Evolutionary conservation across 1,140 invertebrate genomes (phyloP).

Genomic region (Zaprionus nigranus): DNA sequence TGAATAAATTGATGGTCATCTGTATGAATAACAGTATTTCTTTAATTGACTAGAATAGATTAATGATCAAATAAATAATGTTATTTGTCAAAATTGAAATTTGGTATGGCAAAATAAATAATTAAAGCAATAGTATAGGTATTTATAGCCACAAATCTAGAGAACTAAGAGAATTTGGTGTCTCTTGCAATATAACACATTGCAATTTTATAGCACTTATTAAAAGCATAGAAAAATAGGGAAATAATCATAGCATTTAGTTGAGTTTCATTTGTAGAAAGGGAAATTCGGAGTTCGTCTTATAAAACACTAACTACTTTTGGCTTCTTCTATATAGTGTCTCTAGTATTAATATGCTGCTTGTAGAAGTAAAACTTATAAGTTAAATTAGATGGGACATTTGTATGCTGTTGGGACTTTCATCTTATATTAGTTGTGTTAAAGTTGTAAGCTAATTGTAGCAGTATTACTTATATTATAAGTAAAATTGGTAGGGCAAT

Average conservation of each 20-base stretch:
- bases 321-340: too few species aligned
- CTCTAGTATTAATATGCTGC: too few species aligned
- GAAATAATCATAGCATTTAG: not conserved
- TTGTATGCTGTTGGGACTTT: too few species aligned
- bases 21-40: not conserved
- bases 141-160: not conserved
- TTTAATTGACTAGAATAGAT: not conserved
- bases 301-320: not conserved
- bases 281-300: not conserved
- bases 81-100: not conserved
- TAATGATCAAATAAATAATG: not conserved
- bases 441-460: not conserved
- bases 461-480: not conserved
- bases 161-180: not conserved
- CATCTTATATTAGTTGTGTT: too few species aligned
- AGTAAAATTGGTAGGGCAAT: not conserved
- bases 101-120: not conserved
- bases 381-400: too few species aligned
- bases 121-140: not conserved
- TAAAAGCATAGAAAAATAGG: too few species aligned
- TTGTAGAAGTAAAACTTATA: too few species aligned
- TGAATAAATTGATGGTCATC: not conserved
- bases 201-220: not conserved
- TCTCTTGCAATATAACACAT: slow-evolving; percentile 1
- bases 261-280: not conserved